Evolutionary conservation across 2,113 vertebrate genomes (phyloP), one percentile per base, ranked within the genome.

Genomic region (Chloroceryle aenea): DNA sequence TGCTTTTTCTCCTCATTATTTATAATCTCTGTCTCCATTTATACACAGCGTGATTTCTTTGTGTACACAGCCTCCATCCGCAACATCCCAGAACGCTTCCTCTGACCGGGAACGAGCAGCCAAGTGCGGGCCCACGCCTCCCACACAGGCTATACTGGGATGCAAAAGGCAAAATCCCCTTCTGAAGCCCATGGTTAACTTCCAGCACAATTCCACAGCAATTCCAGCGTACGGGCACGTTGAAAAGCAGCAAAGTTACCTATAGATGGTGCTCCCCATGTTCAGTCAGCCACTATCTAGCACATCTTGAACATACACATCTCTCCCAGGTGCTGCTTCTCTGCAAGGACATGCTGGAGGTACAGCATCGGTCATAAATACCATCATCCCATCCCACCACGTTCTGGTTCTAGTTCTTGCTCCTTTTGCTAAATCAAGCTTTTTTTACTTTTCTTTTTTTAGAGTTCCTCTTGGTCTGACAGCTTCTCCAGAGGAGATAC

Each of bases 291-390:
- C 32, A 34, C 7, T 17, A 6, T 4, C 26, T 9, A 13, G 32
- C 32, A 22, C 2, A 3, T 61, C 59, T 68, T 4, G 9, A 11
- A 8, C 6, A 0, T 0, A 1, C 2, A 4, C 21, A 3, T 9
- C 52, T 56, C 50, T 38, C 45, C 27, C 29, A 5, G 43, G 8
- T 30, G 66, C 38, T 66, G 30, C 29, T 66, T 59, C 68, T 76
- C 45, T 9, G 50, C 14, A 1, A 4, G 59, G n/a, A 62, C 47
- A 10, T 4, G 21, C 38, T 25, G 58, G 30, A 48, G 40, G 59
- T 27, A 48, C 0, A 2, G 12, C 2, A 3, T 12, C n/a, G 34
- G 29, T 59, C 52, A 32, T 2, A 34, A 68, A 48, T 18, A 12
- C 5, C 68, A 27, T 4, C 63, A 48, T 61, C 42, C 55, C 58